A percentile compares a stretch with the other conserved stretches of the same genome.
Conservation (phyloP, 37 sponge, comb jelly and placozoan species). For the Lycopodina hypogea region DNA sequence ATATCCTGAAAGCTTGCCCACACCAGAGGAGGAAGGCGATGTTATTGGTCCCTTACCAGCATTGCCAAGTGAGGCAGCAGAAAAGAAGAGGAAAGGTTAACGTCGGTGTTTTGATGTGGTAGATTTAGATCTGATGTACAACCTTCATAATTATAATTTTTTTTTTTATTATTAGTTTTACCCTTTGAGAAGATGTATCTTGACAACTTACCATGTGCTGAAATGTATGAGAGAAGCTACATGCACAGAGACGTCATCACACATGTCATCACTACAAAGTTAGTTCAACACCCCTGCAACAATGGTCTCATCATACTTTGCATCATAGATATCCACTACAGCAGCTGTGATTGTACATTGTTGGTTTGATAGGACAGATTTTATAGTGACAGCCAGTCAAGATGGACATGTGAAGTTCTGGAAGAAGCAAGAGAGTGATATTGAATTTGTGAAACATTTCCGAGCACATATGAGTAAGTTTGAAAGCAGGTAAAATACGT, state of each 20-base stretch:
- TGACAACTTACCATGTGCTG: slow-evolving; percentile 80
- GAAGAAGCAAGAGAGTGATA: slow-evolving; percentile 87
- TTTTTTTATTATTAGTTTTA: slow-evolving; percentile 47
- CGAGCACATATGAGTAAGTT: slow-evolving; percentile 83
- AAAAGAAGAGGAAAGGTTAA: slow-evolving; percentile 42
- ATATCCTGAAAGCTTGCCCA: not conserved
- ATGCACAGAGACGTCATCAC: slow-evolving; percentile 93
- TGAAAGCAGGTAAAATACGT: not conserved
- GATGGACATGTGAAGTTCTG: slow-evolving; percentile 99
- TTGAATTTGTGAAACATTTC: slow-evolving; percentile 98
- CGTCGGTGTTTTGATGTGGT: not conserved
- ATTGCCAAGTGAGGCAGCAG: not conserved
- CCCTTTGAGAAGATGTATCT: slow-evolving; percentile 73
- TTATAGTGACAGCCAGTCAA: slow-evolving; percentile 83
- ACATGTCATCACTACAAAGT: slow-evolving; percentile 73
- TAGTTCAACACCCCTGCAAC: slow-evolving; percentile 6
- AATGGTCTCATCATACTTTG: not conserved
- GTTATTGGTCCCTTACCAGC: slow-evolving; percentile 55
- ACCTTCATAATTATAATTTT: not conserved
- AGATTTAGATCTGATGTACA: not conserved
- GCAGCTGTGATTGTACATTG: not conserved
- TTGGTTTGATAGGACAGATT: slow-evolving; percentile 91
- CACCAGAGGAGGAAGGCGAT: slow-evolving; percentile 37
- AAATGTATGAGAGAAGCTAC: slow-evolving; percentile 92
- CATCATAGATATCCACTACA: too few species aligned